A percentile compares a stretch with the other conserved stretches of the same genome.
Evolutionary conservation across 2,888 invertebrate genomes (phyloP).

Genomic region (Phasia obesa): DNA sequence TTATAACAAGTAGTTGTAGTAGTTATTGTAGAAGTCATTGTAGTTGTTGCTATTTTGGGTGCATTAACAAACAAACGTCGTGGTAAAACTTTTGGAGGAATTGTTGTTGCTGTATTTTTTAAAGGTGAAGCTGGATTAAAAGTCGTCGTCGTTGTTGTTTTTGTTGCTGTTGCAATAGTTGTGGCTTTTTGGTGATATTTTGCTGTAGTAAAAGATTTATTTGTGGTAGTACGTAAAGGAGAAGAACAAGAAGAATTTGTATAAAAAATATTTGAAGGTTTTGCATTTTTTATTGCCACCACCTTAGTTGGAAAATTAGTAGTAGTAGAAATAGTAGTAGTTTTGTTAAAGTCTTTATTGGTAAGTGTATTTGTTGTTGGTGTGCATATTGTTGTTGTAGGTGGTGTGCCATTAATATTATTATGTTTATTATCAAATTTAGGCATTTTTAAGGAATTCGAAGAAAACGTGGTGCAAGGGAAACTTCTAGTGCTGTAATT

Average conservation of each 20-base stretch:
- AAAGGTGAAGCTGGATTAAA: slow-evolving; percentile 44
- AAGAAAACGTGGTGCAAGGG: background rate
- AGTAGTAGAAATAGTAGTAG: slow-evolving; percentile 60
- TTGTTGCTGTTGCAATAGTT: slow-evolving; percentile 42
- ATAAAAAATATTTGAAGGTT: slow-evolving; percentile 49
- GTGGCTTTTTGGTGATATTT: slow-evolving; percentile 43
- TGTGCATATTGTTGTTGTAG: too few relatives aligned
- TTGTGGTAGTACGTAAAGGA: slow-evolving; percentile 52
- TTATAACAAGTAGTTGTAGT: slow-evolving; percentile 35
- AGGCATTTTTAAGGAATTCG: background rate
- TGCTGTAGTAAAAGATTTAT: slow-evolving; percentile 50
- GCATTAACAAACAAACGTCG: slow-evolving; percentile 48
- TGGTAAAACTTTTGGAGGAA: slow-evolving; percentile 58
- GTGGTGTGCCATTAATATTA: slow-evolving; percentile 9
- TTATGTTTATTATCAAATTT: background rate
- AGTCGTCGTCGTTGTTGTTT: slow-evolving; percentile 29
- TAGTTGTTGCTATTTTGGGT: slow-evolving; percentile 41
- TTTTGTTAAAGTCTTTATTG: slow-evolving; percentile 44
- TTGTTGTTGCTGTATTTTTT: slow-evolving; percentile 41
- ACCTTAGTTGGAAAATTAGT: slow-evolving; percentile 60
- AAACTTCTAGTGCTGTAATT: background rate
- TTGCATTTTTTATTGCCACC: slow-evolving; percentile 57
- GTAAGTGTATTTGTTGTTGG: slow-evolving; percentile 36
- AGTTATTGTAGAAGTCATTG: slow-evolving; percentile 30
- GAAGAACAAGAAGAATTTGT: slow-evolving; percentile 35